phyloP scores from a whole-genome alignment of 2,888 invertebrate genomes.

The Geotrupes spiniger region DNA sequence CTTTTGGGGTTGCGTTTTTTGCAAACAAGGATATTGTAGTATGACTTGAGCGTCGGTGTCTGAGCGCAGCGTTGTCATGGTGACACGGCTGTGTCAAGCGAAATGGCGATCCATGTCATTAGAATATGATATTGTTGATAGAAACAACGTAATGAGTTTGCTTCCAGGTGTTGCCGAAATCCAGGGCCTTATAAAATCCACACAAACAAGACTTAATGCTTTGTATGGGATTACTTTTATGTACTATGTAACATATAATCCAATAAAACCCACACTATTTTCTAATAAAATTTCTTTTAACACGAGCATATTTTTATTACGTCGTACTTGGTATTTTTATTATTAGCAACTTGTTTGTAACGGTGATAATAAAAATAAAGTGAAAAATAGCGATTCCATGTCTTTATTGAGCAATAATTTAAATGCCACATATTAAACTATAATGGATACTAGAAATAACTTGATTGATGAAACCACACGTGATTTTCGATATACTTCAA shows the following conservation, averaged over 20 bases:
- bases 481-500: too few species aligned
- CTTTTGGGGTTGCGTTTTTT: constrained; percentile 21
- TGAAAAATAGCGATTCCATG: too few species aligned
- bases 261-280: background rate
- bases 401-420: too few species aligned
- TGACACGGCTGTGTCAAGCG: constrained; percentile 54
- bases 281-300: background rate
- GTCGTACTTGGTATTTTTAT: too few species aligned
- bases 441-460: too few species aligned
- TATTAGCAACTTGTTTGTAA: too few species aligned
- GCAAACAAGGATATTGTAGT: constrained; percentile 44
- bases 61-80: constrained; percentile 52
- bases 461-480: too few species aligned
- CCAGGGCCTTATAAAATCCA: constrained; percentile 3
- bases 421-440: too few species aligned
- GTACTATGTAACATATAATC: constrained; percentile 9
- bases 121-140: constrained; percentile 45
- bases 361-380: too few species aligned
- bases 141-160: constrained; percentile 34
- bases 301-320: constrained; percentile 8
- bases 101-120: constrained; percentile 35
- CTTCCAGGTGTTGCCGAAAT: constrained; percentile 26
- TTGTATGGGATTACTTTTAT: constrained; percentile 15
- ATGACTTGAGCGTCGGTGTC: constrained; percentile 42
- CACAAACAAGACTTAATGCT: background rate